Evolutionary conservation across 2,888 invertebrate genomes (phyloP), one percentile per base, ranked within the genome.

Genomic region (Bhutanitis thaidina): DNA sequence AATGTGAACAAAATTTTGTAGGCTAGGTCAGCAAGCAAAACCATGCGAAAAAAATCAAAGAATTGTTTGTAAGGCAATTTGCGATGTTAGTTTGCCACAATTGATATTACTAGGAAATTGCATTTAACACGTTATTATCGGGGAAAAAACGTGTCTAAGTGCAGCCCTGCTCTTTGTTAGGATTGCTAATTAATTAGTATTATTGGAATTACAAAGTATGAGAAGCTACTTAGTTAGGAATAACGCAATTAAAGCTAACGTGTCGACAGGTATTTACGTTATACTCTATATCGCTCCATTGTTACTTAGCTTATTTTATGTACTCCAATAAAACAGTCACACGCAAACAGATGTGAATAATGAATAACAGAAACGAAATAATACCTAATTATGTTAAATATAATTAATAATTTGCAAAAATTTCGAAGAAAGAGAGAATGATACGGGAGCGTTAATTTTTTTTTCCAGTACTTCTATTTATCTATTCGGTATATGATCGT

Each of bases 21-120:
- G 51, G 44, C 32, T 43, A 34, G 8, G 8, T 27, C 1, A 51
- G 35, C 49, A 35, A 50, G 54, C 56, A 74, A 73, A 74, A 69
- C 68, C 69, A 68, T 77, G 79, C 69, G 78, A 80, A 77, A 59
- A 56, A 47, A 58, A 58, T 65, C 63, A 58, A 59, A 59, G 57
- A 57, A 60, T 60, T 60, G 67, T 69, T 73, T 73, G 68, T 64
- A 60, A 39, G 52, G 59, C 65, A 79, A 80, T 79, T 78, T 75
- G 71, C 75, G 70, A 71, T 67, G 66, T 67, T 63, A 62, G 61
- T 66, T 67, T 62, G 61, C 62, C 62, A 71, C 76, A 71, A 74
- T 74, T 68, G 65, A 63, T 62, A 67, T 72, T 79, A 79, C 72
- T 60, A 66, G 69, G 75, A 77, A 80, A 60, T 58, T 63, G 61